These are phyloP conservation scores for Noctua comes DNA, from an alignment of 2,888 invertebrate species.

Conservation along the genomic window DNA sequence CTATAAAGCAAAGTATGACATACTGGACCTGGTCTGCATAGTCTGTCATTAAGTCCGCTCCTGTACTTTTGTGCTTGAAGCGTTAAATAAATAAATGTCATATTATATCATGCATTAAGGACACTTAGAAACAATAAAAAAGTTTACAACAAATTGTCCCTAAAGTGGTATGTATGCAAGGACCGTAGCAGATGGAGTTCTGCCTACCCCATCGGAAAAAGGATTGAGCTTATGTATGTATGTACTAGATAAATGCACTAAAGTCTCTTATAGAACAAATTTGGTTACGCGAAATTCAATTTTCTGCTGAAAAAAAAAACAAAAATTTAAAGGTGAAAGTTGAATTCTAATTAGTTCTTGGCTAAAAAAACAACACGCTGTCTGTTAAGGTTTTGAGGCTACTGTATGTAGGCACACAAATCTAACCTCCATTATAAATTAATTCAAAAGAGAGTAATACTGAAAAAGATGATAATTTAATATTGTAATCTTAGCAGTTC, in stretches of 20 bases:
- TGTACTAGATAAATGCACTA: neutral
- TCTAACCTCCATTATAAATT: neutral
- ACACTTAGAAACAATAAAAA: neutral
- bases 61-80: too few species aligned
- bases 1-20: neutral
- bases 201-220: too few species aligned
- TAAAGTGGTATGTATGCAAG: too few species aligned
- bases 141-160: neutral
- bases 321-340: neutral
- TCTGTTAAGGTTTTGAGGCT: neutral
- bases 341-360: neutral
- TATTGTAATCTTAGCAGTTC: slow-evolving; percentile 47
- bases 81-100: too few species aligned
- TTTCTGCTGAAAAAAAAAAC: neutral
- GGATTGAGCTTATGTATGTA: too few species aligned
- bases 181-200: too few species aligned
- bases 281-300: neutral
- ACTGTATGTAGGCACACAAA: neutral
- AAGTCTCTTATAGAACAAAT: neutral
- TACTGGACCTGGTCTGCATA: too few species aligned
- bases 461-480: slow-evolving; percentile 33
- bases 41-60: too few species aligned
- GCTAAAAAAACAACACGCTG: neutral
- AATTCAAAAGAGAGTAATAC: slow-evolving; percentile 18
- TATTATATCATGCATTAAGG: neutral